Base-by-base conservation (phyloP, 2,113 vertebrate species). In the Gallinago jamesoni region DNA sequence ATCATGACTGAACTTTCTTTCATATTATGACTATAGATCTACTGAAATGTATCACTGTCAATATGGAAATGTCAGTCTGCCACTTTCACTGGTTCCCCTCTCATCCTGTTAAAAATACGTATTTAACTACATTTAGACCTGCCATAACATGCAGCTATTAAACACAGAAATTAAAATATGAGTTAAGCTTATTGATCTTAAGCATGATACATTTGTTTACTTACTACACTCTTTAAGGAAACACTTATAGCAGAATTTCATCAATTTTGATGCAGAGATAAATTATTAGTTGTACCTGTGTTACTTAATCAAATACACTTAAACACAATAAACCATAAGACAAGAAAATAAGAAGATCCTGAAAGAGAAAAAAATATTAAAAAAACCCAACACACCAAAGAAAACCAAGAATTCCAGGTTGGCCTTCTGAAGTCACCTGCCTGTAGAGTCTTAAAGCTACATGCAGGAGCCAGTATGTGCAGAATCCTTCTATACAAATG, bases 131-230 rank as follows among this genome's bases (percentile, higher is more conserved):
- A 52, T 52, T 69, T 35, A 76, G 67, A 82, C 14, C 60, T 55
- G 52, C 45, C 23, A 23, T 63, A 84, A 78, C 47, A 47, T 12
- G 14, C 10, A 84, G 52, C 16, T 84, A 53, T 73, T 86, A 87
- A 89, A 89, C 25, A 93, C 8, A 66, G 30, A 92, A 81, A 90
- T 30, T 74, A 78, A 94, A 77, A 45, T 35, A 82, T 3, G 14
- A 94, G 24, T 18, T 73, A 75, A 84, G 39, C 35, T 47, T 70
- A 15, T 9, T 89, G 41, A 88, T 66, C 47, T 70, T 89, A 78
- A 91, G 43, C 23, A 72, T 43, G 43, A 90, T 74, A 52, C 77
- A 90, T 59, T 37, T 86, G 48, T 89, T 95, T 77, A 87, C 64
- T 84, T 77, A 55, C n/a, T 89, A 17, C 18, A 86, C 6, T 78